Evolutionary conservation across 2,888 invertebrate genomes (phyloP), one percentile per base, ranked within the genome.

Genomic region (Vanessa cardui): DNA sequence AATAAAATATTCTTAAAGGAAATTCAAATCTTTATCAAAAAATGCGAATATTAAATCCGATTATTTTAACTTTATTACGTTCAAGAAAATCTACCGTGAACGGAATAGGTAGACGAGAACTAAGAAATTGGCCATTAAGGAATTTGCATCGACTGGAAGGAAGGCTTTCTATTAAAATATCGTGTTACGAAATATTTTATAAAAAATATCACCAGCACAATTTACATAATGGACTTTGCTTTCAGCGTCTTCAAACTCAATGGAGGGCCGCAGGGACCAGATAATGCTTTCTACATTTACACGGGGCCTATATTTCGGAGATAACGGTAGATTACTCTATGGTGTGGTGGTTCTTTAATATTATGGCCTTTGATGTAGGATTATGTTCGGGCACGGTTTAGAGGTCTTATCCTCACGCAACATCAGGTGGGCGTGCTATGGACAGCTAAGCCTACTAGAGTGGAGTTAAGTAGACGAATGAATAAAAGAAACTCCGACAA

Each of bases 241-340:
- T 71, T 71, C 73, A 68, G 69, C 70, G 68, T 71, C 69, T 72
- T 71, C 71, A 71, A 71, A 73, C 72, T 78, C 74, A 74, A 77
- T 75, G 71, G 74, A 75, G 78, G 81, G 72, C 83, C 80, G 74
- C 68, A 76, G 83, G 83, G 84, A 83, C 73, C 76, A 80, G 82
- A 83, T 86, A 85, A 87, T 85, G 80, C 81, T 79, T 78, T 79
- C 79, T 81, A 77, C 80, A 78, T 85, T 82, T 82, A 78, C 80
- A 76, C 78, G 78, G 79, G 69, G 71, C 74, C 76, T 80, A 79
- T 78, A 74, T 72, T 73, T 71, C 66, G 68, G 58, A 75, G 74
- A 74, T 77, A 78, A 75, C 68, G 68, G 62, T 71, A 73, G 77
- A 76, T 75, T 75, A 77, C 70, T 71, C 73, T 64, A 72, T 69